Base-by-base conservation (phyloP, 1,140 invertebrate genomes). In the Drosophila nebulosa region DNA sequence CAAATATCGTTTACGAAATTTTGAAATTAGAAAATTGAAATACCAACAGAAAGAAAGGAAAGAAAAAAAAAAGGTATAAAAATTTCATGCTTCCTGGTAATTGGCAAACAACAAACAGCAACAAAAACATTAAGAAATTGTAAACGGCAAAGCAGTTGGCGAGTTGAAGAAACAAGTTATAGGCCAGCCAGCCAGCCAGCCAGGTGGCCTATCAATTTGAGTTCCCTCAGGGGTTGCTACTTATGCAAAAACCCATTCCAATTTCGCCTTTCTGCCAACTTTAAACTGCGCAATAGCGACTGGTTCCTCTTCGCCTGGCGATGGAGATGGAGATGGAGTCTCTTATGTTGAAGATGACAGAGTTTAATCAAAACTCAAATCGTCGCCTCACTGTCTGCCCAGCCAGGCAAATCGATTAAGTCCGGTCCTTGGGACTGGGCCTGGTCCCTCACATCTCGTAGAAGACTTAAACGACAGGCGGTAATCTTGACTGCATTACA, bases 61-160 rank as follows among this genome's bases (percentile, higher is more conserved):
- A 59, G 71, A 52, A 60, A 24, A 26, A 55, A 22, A 59, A 72
- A 52, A 64, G 50, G 64, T 60, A 79, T 57, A 73, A 50, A 65
- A 89, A 88, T 88, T 88, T 83, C 84, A 88, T 88, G 83, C 75
- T 88, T 83, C 83, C 55, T 77, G 75, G 66, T 79, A 88, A 88
- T 88, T 88, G 83, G 75, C 72, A 81, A 88, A 80, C 69, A 80
- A 69, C 30, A 32, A 32, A 32, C 30, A 32, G 3, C 30, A 32
- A 46, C 39, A 46, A 18, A 6, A 46, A 46, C 39, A 7, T 21
- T 3, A 16, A 21, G 39, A 46, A 18, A 46, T 52, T 50, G 57
- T 26, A 57, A 50, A 67, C 59, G 57, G 64, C 39, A 42, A 55
- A 58, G 36, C 65, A 57, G 60, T 69, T 70, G 64, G 75, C 64